Conservation (phyloP, 2,888 invertebrate genomes). For the Calameuta idolon region DNA sequence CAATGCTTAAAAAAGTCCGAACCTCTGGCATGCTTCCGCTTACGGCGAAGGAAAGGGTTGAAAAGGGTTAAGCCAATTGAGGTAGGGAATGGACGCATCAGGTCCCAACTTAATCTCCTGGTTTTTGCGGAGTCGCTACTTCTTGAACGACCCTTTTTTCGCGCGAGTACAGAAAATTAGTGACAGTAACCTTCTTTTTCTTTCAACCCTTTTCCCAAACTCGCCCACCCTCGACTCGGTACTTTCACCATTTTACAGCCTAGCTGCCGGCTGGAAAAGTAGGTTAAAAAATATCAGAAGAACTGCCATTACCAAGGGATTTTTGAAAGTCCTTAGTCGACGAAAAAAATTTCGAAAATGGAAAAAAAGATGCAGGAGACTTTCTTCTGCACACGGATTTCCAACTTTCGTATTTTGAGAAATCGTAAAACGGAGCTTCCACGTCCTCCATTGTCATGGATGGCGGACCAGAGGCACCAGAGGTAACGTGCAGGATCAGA, state of each 20-base stretch:
- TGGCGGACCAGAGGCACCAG: not conserved
- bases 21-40: not conserved
- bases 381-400: not conserved
- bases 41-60: slow-evolving; percentile 36
- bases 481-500: not conserved
- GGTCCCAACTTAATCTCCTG: not conserved
- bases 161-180: not conserved
- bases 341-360: not conserved
- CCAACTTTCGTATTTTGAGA: not conserved
- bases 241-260: slow-evolving; percentile 7
- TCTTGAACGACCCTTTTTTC: not conserved
- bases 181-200: slow-evolving; percentile 10
- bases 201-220: not conserved
- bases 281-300: slow-evolving; percentile 7
- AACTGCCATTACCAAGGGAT: not conserved
- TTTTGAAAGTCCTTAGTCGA: not conserved
- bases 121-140: slow-evolving; percentile 7
- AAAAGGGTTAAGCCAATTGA: slow-evolving; percentile 41
- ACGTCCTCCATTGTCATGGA: not conserved
- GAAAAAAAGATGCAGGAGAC: not conserved
- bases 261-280: not conserved
- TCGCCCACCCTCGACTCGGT: not conserved
- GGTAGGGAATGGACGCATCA: not conserved
- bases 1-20: slow-evolving; percentile 34
- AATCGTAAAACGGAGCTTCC: not conserved